Conservation (phyloP, 2,797 vertebrate species). For the Oryzias dopingdopingensis region DNA sequence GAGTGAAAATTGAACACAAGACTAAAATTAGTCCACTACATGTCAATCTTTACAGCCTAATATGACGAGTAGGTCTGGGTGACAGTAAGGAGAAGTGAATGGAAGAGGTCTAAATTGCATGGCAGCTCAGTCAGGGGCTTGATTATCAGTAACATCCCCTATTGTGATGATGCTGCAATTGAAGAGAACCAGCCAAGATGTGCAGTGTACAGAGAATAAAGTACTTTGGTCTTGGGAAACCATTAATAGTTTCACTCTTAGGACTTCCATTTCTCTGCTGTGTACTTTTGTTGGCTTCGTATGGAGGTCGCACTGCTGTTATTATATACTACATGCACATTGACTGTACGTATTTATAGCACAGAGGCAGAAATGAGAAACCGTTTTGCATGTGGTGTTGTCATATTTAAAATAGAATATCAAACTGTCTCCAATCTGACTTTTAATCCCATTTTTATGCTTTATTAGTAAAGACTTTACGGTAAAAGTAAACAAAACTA, state of each 20-base stretch:
- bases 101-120: constrained; percentile 76
- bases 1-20: constrained; percentile 79
- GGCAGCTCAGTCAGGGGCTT: constrained; percentile 72
- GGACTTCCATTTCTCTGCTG: constrained; percentile 48
- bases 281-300: constrained; percentile 35
- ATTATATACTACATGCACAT: constrained; percentile 4
- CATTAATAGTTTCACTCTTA: constrained; percentile 69
- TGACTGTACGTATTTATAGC: constrained; percentile 3
- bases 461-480: no score
- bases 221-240: constrained; percentile 61
- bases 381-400: no score
- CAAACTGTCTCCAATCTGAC: no score
- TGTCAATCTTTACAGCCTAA: constrained; percentile 75
- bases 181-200: constrained; percentile 62
- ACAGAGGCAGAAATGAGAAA: background rate
- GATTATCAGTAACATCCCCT: constrained; percentile 78
- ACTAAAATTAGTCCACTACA: constrained; percentile 76
- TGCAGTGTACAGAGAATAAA: constrained; percentile 65
- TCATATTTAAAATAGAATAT: no score
- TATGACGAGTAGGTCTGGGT: constrained; percentile 68
- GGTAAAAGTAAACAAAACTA: no score
- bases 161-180: constrained; percentile 76
- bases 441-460: no score
- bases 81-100: constrained; percentile 71
- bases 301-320: constrained; percentile 5